Conservation (phyloP, 2,888 invertebrate genomes). For the Scaeva pyrastri region DNA sequence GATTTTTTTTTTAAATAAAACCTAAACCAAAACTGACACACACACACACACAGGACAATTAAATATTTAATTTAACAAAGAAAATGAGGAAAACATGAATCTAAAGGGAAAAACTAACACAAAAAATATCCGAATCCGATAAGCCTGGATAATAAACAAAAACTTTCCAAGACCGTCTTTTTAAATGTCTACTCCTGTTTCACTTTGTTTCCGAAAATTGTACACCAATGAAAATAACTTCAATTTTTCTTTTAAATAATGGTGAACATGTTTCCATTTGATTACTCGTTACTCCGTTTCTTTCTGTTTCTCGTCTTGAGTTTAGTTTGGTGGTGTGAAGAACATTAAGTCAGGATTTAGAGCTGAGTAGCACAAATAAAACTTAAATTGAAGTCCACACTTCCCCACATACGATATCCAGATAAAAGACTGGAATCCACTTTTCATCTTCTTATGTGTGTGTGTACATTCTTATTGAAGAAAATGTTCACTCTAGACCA, state of each 20-base stretch:
- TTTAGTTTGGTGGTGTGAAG: neutral
- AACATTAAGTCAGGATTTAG: neutral
- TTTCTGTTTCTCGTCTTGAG: neutral
- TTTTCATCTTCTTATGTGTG: neutral
- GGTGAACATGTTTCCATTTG: neutral
- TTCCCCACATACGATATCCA: neutral
- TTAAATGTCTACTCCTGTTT: neutral
- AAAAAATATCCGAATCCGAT: neutral
- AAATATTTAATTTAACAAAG: constrained; percentile 2
- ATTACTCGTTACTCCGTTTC: no score
- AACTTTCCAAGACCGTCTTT: no score
- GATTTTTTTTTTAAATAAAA: no score
- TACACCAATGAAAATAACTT: neutral
- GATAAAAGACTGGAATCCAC: constrained; percentile 15
- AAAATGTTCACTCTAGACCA: constrained; percentile 15
- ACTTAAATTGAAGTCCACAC: constrained; percentile 11
- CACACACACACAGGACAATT: neutral
- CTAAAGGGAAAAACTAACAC: neutral
- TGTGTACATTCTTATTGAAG: constrained; percentile 4
- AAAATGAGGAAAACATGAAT: neutral
- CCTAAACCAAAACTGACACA: neutral
- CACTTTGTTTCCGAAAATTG: neutral
- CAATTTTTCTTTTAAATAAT: neutral
- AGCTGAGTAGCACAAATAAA: constrained; percentile 1
- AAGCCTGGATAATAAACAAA: neutral